Base-by-base conservation (phyloP, 2,888 invertebrate species). In the Dendrolimus houi region DNA sequence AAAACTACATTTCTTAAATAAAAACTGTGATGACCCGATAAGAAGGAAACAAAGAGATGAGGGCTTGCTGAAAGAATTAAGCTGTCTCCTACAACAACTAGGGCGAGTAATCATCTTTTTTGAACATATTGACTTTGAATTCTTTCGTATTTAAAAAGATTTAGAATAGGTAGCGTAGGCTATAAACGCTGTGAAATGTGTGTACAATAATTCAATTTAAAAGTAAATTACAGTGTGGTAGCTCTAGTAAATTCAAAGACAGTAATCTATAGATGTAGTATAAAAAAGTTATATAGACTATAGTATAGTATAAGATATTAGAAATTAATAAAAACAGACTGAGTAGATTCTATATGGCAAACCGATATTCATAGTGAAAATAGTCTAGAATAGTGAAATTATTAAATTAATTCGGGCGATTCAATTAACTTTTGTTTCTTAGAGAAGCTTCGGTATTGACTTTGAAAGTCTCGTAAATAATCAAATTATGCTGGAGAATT, bases 41-140 rank as follows among this genome's bases (percentile, higher is more conserved):
- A 12, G 65, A 69, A 75, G 71, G 69, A 76, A 77, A 75, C 84
- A 81, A 82, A 82, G 72, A 74, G 72, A 77, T 81, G 75, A 78
- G 83, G 77, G 81, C 79, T 72, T 68, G 81, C 76, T 77, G 82
- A 75, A 78, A 74, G 80, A 77, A 82, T 29, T 29, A 81, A 73
- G 82, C 77, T 81, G 79, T 72, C 87, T 75, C 69, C 83, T 74
- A 69, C 87, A 78, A 64, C 69, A 74, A 74, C 47, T 87, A 88
- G 88, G 89, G 90, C 90, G 89, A 90, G 90, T 90, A 90, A 90
- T 69, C 84, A 87, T 84, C 77, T 73, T 76, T 83, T 81, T 47
- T 47, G 47, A 85, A 83, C 80, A 79, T 84, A 81, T 75, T 74
- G 67, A 72, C 75, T 84, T 87, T 85, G 75, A 76, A 77, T 73